Evolutionary conservation across 2,888 invertebrate species (phyloP), one percentile per base, ranked within the genome.

Genomic region (Drosophila meridiana): DNA sequence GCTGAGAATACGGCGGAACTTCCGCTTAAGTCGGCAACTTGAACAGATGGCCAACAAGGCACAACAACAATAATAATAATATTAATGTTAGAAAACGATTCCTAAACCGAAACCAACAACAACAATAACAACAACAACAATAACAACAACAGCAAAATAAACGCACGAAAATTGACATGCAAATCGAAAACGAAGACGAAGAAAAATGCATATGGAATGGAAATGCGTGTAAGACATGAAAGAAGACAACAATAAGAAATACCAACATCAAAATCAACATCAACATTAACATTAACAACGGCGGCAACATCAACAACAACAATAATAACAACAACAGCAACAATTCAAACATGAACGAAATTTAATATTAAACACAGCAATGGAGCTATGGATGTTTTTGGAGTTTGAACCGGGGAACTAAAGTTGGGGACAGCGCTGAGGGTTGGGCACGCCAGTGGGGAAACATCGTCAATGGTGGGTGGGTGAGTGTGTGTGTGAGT

Each of bases 211-310:
- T 61, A 32, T 59, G 32, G 40, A 52, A 70, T 61, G 38, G 43
- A 64, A 75, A 68, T 52, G 63, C 63, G 48, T 67, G 63, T 53
- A 61, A 60, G 57, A 74, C 76, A 69, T 75, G 60, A 76, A 64
- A 52, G 59, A 63, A 63, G 59, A 62, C 56, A 60, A 58, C 57
- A 72, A 72, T 63, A 47, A 40, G 47, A 72, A 72, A 67, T 53
- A 36, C 20, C 43, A 64, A 64, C 45, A 63, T 45, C 47, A 47
- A 48, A 28, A 53, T 36, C 45, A 45, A 26, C 45, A 20, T n/a
- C 26, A 53, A 53, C 53, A 55, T 38, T 34, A 62, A 57, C 62
- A 32, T 55, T 55, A 57, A 61, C 70, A 70, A 38, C 48, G 28
- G 55, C 38, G 55, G 47, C 66, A 70, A 50, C 48, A 62, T 47